Evolutionary conservation across 2,888 invertebrate genomes (phyloP).

Genomic region (Lasioglossum vierecki): DNA sequence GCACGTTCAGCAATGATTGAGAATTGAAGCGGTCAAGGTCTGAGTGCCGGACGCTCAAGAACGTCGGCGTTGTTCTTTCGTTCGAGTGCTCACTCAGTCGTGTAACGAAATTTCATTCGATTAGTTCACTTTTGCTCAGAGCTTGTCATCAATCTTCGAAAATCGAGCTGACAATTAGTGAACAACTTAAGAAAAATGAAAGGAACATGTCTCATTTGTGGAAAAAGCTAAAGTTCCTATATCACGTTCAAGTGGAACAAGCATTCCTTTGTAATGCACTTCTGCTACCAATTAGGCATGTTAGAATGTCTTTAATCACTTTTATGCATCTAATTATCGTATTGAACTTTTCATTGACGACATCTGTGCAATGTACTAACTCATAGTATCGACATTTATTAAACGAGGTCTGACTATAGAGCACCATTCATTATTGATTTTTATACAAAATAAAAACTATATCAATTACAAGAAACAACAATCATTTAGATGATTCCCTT

Average conservation of each 20-base stretch:
- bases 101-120: background rate
- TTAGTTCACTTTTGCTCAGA: background rate
- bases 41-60: background rate
- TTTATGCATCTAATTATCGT: background rate
- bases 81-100: background rate
- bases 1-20: background rate
- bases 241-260: background rate
- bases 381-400: background rate
- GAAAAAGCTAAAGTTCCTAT: background rate
- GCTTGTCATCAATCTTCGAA: background rate
- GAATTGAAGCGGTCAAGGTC: slow-evolving; percentile 7
- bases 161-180: background rate
- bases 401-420: background rate
- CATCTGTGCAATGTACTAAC: background rate
- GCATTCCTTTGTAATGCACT: background rate
- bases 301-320: background rate
- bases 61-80: background rate
- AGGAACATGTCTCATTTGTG: background rate
- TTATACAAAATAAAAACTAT: no score
- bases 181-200: background rate
- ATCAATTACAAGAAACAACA: no score
- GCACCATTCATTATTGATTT: background rate
- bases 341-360: background rate
- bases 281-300: background rate
- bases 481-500: no score